Conservation (phyloP, 2,888 invertebrate genomes). For the Diarsia brunnea region DNA sequence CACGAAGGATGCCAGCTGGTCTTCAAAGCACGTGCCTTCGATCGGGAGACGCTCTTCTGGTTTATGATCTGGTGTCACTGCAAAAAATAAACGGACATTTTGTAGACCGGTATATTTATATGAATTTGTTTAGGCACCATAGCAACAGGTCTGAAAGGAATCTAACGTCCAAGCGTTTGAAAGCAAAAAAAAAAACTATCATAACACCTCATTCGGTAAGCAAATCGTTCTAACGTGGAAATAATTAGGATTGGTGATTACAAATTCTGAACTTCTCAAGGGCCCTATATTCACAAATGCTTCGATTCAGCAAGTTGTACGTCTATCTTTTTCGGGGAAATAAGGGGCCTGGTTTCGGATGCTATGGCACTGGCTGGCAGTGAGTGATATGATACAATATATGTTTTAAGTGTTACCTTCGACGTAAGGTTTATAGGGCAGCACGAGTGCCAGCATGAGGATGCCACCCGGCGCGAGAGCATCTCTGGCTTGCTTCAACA, state of each 20-base stretch:
- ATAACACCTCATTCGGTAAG: background rate
- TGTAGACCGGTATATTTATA: background rate
- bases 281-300: too few relatives aligned
- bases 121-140: background rate
- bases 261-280: background rate
- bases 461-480: constrained; percentile 94
- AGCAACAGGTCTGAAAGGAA: too few relatives aligned
- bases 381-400: background rate
- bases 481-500: constrained; percentile 94
- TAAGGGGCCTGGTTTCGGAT: background rate
- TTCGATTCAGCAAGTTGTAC: too few relatives aligned
- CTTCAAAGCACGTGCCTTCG: constrained; percentile 93
- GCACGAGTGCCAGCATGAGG: constrained; percentile 96
- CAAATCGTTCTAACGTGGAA: too few relatives aligned
- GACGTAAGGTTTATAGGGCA: constrained; percentile 98
- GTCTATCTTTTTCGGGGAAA: too few relatives aligned
- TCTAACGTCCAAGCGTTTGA: too few relatives aligned
- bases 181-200: too few relatives aligned
- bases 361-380: background rate
- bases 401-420: constrained; percentile 92
- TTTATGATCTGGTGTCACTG: constrained; percentile 93
- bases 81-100: background rate
- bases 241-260: background rate
- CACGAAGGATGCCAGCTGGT: constrained; percentile 95
- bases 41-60: constrained; percentile 93